Conservation (phyloP, 2,113 vertebrate species). For the Tragulus kanchil region DNA sequence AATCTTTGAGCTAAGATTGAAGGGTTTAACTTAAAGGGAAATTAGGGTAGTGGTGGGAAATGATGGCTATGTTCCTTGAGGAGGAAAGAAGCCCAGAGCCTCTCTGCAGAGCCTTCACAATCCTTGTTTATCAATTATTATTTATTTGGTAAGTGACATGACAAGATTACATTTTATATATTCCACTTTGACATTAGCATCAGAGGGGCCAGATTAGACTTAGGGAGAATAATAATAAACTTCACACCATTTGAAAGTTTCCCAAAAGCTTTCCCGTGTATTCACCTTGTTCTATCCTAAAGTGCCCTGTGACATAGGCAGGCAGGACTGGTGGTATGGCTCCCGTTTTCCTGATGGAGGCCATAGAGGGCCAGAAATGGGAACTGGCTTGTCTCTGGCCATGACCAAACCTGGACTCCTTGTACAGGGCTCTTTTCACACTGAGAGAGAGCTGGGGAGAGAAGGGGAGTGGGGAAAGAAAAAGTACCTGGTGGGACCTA, state of each 20-base stretch:
- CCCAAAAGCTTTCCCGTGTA: constrained; percentile 52
- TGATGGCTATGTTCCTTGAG: background rate
- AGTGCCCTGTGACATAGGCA: background rate
- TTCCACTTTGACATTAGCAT: background rate
- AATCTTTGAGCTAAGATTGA: background rate
- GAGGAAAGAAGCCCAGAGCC: background rate
- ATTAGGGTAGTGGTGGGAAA: background rate
- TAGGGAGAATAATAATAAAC: constrained; percentile 66
- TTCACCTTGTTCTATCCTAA: constrained; percentile 58
- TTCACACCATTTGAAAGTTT: constrained; percentile 60
- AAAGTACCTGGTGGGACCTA: background rate
- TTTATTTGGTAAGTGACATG: background rate
- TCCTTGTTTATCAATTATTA: background rate
- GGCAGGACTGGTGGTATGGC: background rate
- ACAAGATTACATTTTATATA: background rate
- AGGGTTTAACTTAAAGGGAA: background rate
- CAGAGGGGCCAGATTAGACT: background rate
- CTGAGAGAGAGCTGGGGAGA: background rate
- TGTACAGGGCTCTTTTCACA: background rate
- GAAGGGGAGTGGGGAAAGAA: background rate
- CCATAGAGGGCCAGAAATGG: background rate
- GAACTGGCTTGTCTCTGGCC: background rate
- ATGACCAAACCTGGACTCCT: background rate
- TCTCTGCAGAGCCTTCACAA: background rate
- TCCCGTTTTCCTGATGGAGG: background rate